Conservation (phyloP, 1,140 invertebrate genomes). For the Whitmania pigra region DNA sequence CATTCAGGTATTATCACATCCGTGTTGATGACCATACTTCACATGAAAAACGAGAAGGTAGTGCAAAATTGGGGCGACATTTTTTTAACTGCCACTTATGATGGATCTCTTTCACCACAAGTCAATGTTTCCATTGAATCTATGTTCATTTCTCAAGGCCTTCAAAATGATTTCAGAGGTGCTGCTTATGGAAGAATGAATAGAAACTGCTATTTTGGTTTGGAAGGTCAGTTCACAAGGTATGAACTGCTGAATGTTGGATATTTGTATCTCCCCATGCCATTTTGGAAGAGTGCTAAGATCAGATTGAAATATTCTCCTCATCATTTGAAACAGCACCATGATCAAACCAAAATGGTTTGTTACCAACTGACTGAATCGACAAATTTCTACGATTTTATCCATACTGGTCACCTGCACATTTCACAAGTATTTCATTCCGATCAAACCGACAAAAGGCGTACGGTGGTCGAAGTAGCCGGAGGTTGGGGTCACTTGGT, state of each 20-base stretch:
- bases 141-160: conserved; percentile 18
- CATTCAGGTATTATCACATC: conserved; percentile 17
- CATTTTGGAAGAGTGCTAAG: conserved; percentile 19
- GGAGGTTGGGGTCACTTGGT: conserved; percentile 23
- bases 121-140: conserved; percentile 18
- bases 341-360: not conserved
- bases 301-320: conserved; percentile 12
- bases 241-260: conserved; percentile 8
- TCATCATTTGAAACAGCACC: not conserved
- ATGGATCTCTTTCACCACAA: conserved; percentile 16
- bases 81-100: conserved; percentile 17
- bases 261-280: conserved; percentile 24
- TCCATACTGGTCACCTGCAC: conserved; percentile 20
- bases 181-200: conserved; percentile 17
- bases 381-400: conserved; percentile 16
- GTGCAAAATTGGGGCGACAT: conserved; percentile 17
- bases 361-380: conserved; percentile 18
- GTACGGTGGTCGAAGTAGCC: conserved; percentile 7
- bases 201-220: conserved; percentile 11
- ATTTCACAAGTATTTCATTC: conserved; percentile 9
- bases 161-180: conserved; percentile 20
- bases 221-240: not conserved
- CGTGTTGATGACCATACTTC: conserved; percentile 11
- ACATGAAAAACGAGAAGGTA: not conserved
- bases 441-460: conserved; percentile 15